Conservation (phyloP, 1,140 invertebrate genomes). For the Venturia canescens region DNA sequence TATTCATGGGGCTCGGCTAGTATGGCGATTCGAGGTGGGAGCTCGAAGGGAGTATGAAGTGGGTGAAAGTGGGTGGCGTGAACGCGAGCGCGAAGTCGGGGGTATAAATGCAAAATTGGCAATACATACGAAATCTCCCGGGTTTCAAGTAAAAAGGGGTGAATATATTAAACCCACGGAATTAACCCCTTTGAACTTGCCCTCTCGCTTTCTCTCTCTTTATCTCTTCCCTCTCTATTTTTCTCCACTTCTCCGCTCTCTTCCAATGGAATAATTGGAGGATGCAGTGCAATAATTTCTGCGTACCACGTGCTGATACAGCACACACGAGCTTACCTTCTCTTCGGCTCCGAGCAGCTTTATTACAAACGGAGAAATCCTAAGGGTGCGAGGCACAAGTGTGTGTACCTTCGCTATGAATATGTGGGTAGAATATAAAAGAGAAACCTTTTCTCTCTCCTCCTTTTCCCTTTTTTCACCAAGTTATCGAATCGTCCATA, state of each 20-base stretch:
- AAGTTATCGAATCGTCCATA: too few species aligned
- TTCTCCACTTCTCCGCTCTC: slow-evolving; percentile 37
- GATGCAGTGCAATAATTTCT: slow-evolving; percentile 64
- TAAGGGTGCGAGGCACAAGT: background rate
- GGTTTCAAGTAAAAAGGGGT: slow-evolving; percentile 77
- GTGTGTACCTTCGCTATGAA: background rate
- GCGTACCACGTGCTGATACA: slow-evolving; percentile 38
- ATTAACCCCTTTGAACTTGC: slow-evolving; percentile 76
- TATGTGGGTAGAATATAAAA: background rate
- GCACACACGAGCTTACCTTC: slow-evolving; percentile 18
- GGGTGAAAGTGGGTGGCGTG: slow-evolving; percentile 43
- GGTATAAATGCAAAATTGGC: slow-evolving; percentile 76
- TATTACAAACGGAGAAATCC: slow-evolving; percentile 5
- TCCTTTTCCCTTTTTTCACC: too few species aligned
- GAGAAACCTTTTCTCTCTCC: background rate
- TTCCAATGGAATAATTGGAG: slow-evolving; percentile 72
- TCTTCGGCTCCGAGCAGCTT: background rate
- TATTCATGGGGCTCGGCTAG: slow-evolving; percentile 55
- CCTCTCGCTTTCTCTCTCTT: slow-evolving; percentile 2
- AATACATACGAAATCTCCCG: slow-evolving; percentile 77
- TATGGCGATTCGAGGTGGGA: slow-evolving; percentile 9
- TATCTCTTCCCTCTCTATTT: background rate
- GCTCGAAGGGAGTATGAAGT: slow-evolving; percentile 25
- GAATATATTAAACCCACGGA: slow-evolving; percentile 75
- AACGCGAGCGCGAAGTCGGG: slow-evolving; percentile 55